A percentile compares a stretch with the other conserved stretches of the same genome.
These are phyloP conservation scores for Sinocyclocheilus anshuiensis DNA, from an alignment of 2,113 vertebrate species.

Conservation along the genomic window DNA sequence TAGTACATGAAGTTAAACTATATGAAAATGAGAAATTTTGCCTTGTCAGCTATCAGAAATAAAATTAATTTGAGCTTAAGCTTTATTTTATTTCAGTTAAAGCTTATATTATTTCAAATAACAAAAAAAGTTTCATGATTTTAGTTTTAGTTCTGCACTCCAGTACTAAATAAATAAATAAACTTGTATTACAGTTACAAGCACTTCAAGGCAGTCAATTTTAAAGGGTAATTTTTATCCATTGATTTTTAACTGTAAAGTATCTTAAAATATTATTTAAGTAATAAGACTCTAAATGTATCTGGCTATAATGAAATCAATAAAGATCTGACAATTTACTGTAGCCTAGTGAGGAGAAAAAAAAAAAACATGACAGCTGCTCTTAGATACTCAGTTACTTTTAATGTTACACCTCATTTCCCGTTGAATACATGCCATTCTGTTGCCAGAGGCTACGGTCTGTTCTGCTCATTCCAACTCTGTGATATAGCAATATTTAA, in stretches of 20 bases:
- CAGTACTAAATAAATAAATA: neutral
- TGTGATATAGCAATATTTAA: neutral
- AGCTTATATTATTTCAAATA: no score
- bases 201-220: neutral
- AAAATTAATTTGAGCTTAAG: no score
- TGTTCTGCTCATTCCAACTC: slow-evolving; percentile 23
- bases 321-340: neutral
- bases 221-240: neutral
- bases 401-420: slow-evolving; percentile 36
- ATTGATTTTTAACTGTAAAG: neutral
- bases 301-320: neutral
- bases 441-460: slow-evolving; percentile 26
- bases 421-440: slow-evolving; percentile 14
- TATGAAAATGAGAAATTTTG: no score
- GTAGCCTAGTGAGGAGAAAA: neutral
- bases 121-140: no score
- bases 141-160: neutral
- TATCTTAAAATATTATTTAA: neutral
- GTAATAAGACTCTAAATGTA: neutral
- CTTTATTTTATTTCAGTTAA: no score
- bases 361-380: neutral
- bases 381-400: slow-evolving; percentile 14
- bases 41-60: no score
- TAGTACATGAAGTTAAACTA: no score
- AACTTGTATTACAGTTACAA: neutral